Base-by-base conservation (phyloP, 2,888 invertebrate species). In the Leptopterna dolabrata region DNA sequence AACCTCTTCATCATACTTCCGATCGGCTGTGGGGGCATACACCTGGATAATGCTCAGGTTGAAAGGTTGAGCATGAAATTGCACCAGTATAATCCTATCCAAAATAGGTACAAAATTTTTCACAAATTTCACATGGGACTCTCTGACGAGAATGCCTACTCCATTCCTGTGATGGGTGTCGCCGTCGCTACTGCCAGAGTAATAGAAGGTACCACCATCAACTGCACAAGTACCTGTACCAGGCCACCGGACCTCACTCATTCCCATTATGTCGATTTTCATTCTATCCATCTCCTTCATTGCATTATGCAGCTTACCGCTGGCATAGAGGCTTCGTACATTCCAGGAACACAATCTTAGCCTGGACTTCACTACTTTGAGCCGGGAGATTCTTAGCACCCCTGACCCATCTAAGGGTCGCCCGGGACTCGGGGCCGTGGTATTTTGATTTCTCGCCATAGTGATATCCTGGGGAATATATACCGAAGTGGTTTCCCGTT, bases 401-500 rank as follows among this genome's bases (percentile, higher is more conserved):
- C 70, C 70, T 70, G 70, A 70, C 70, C 70, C 70, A 70, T 70
- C 70, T 70, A 70, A 70, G 70, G 70, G 70, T 70, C 29, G 70
- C 70, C 70, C 70, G 70, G 73, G 30, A 73, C 73, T 73, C 73
- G 73, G 30, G 73, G 73, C 73, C 73, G 47, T 47, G 47, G 47
- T 47, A 47, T 47, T 47, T 47, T 47, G 47, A 70, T 70, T 70
- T 70, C 73, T 73, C 73, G 73, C 73, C 73, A 73, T 73, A 73
- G 73, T 73, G 73, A 73, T 73, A 73, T 73, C 73, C 73, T 73
- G 73, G 73, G 73, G 73, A 73, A 36, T 29, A 73, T 73, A 73
- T 73, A 73, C 73, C 73, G 73, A 73, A 73, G 73, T 73, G 73
- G 73, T 73, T 73, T 73, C 73, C 73, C 73, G 73, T 73, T 73